phyloP scores from a whole-genome alignment of 2,797 vertebrate genomes.

The Protonibea diacanthus region DNA sequence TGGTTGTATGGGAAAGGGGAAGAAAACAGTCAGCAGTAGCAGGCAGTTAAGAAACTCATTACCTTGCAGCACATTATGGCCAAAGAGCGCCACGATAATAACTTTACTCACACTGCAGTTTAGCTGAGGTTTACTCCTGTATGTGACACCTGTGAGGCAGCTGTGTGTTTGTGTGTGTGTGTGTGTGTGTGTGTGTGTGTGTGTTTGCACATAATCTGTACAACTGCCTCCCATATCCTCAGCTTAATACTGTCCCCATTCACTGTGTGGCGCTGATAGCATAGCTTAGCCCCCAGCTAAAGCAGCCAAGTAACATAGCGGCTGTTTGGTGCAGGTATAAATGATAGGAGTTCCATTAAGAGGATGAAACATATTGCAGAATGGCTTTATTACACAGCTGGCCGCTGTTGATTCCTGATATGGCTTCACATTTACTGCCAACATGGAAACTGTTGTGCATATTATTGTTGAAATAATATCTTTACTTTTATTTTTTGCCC shows the following conservation, averaged over 20 bases:
- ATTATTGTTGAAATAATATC: constrained; percentile 38
- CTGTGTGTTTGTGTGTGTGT: constrained; percentile 31
- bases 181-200: constrained; percentile 32
- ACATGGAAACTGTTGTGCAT: constrained; percentile 36
- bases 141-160: constrained; percentile 53
- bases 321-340: constrained; percentile 52
- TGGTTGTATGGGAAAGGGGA: neutral
- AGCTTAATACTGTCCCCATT: constrained; percentile 66
- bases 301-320: constrained; percentile 23
- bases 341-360: constrained; percentile 62
- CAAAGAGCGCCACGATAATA: constrained; percentile 61
- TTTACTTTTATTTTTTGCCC: constrained; percentile 3
- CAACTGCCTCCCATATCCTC: constrained; percentile 47
- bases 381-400: constrained; percentile 57
- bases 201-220: constrained; percentile 59
- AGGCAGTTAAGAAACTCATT: constrained; percentile 75
- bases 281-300: constrained; percentile 69
- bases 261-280: constrained; percentile 66
- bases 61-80: constrained; percentile 60
- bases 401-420: constrained; percentile 45
- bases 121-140: constrained; percentile 51
- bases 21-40: constrained; percentile 45
- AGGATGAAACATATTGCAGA: constrained; percentile 44
- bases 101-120: constrained; percentile 53
- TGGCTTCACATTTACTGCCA: constrained; percentile 27